Evolutionary conservation across 2,888 invertebrate species (phyloP).

Genomic region (Neuroscelio doddi): DNA sequence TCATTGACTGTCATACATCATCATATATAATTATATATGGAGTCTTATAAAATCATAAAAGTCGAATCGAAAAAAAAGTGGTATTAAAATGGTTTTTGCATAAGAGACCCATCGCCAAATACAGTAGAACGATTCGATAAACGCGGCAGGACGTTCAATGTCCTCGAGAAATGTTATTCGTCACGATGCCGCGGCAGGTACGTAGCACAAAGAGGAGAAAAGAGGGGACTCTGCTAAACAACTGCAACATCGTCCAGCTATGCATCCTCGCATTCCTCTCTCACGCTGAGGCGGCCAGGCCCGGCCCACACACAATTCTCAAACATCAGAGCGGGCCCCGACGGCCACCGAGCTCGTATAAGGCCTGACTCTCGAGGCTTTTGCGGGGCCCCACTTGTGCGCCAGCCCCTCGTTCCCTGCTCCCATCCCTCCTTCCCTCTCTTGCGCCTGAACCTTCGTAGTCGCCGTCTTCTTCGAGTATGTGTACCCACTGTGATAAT

Average conservation of each 20-base stretch:
- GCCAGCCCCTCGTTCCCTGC: constrained; percentile 10
- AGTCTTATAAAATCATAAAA: too few relatives aligned
- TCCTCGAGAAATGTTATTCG: constrained; percentile 16
- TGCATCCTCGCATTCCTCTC: constrained; percentile 70
- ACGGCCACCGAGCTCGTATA: constrained; percentile 57
- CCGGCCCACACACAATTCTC: constrained; percentile 21
- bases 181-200: constrained; percentile 7
- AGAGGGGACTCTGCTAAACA: constrained; percentile 10
- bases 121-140: too few relatives aligned
- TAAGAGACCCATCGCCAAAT: too few relatives aligned
- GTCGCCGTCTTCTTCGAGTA: background rate
- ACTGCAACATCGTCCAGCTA: constrained; percentile 60
- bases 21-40: too few relatives aligned
- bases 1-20: too few relatives aligned
- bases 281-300: constrained; percentile 62
- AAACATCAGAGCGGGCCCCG: constrained; percentile 43
- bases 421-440: constrained; percentile 1
- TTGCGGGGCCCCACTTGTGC: constrained; percentile 13
- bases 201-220: constrained; percentile 12
- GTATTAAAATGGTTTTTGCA: too few relatives aligned
- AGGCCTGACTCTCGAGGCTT: constrained; percentile 2
- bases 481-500: constrained; percentile 2
- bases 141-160: background rate
- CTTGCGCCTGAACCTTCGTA: constrained; percentile 30
- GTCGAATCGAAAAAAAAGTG: too few relatives aligned